Evolutionary conservation across 2,113 vertebrate species (phyloP), one percentile per base, ranked within the genome.

Genomic region (Periophthalmus modestus): DNA sequence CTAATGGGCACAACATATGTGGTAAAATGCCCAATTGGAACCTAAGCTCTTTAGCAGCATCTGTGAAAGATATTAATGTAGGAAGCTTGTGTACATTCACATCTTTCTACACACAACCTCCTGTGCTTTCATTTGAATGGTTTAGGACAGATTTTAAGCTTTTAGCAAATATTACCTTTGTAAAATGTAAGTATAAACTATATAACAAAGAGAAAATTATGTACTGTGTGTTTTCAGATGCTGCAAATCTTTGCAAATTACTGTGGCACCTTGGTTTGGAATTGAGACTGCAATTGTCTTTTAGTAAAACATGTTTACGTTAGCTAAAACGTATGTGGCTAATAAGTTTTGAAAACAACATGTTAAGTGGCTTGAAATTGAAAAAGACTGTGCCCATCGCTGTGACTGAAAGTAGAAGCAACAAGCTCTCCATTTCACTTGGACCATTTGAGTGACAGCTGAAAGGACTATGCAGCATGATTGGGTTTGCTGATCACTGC

Each of bases 1-100:
- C 34, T 77, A 72, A 81, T 79, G 66, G 69, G 70, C 71, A 66
- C 78, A 80, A 67, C 58, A 69, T 78, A 69, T 82, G 73, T 66
- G 78, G 71, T 70, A 39, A 77, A 72, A 73, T 43, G 7, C 34
- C 33, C 34, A 63, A 63, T 48, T 15, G 54, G 61, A 62, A 62
- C 59, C 13, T 34, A 28, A 62, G 28, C 24, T 34, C 59, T 62
- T 62, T 34, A 34, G 28, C 18, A 58, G 46, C 62, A 69, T 50
- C 57, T 65, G 61, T 24, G 10, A 1, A 73, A 67, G 24, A 59
- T 33, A 62, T 62, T 62, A 34, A 16, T 34, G 59, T 34, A 34
- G 13, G 58, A 28, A 62, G 2, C 24, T 36, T 62, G 59, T 16
- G 59, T 34, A 62, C 21, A 24, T 58, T 59, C 57, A 24, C 57